Evolutionary conservation across 2,113 vertebrate species (phyloP).

Genomic region (Lethenteron camtschaticum): DNA sequence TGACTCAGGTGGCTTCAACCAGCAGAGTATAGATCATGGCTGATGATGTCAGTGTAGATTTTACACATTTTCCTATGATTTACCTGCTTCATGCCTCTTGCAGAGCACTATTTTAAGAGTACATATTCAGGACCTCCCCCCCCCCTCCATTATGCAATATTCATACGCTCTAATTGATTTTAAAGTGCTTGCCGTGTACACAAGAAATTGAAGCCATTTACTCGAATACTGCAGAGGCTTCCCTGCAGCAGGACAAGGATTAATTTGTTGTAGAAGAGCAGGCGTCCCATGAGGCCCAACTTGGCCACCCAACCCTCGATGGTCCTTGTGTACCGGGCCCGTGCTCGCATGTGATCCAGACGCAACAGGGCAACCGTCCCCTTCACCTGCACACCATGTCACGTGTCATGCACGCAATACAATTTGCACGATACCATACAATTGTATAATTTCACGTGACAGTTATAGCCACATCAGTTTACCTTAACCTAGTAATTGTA

Average conservation of each 20-base stretch:
- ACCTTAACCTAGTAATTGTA: too few relatives aligned
- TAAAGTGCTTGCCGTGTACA: constrained; percentile 4
- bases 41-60: too few relatives aligned
- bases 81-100: constrained; percentile 8
- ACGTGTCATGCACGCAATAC: too few relatives aligned
- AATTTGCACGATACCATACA: too few relatives aligned
- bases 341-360: constrained; percentile 62
- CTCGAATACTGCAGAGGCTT: constrained; percentile 36
- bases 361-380: constrained; percentile 22
- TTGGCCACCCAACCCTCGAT: constrained; percentile 42
- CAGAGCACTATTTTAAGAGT: constrained; percentile 16
- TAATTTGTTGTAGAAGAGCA: constrained; percentile 41
- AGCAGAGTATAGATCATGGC: too few relatives aligned
- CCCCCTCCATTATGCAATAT: constrained; percentile 17
- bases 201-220: constrained; percentile 11
- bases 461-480: too few relatives aligned
- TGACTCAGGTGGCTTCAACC: too few relatives aligned
- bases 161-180: constrained; percentile 16
- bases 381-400: too few relatives aligned
- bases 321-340: constrained; percentile 35
- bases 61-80: constrained; percentile 7
- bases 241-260: constrained; percentile 61
- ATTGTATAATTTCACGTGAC: too few relatives aligned
- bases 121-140: constrained; percentile 12
- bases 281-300: constrained; percentile 39